A percentile compares a stretch with the other conserved stretches of the same genome.
phyloP scores from a whole-genome alignment of 2,888 invertebrate genomes.

The Phragmatobia fuliginosa region DNA sequence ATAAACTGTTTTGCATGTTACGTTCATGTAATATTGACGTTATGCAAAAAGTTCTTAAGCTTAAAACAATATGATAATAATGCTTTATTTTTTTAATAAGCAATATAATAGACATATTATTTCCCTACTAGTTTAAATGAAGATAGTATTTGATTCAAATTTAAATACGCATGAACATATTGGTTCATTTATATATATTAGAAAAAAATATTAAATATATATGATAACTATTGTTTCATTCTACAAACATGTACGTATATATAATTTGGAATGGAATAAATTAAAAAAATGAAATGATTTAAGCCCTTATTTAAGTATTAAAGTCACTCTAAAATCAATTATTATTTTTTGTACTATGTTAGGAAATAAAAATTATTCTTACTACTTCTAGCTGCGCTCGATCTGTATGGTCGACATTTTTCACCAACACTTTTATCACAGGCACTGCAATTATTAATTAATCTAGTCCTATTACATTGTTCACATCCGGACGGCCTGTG shows the following conservation, averaged over 20 bases:
- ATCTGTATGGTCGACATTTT: conserved; percentile 73
- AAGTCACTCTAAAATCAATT: too few relatives aligned
- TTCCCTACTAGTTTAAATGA: too few relatives aligned
- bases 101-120: too few relatives aligned
- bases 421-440: conserved; percentile 81
- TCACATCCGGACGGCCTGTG: conserved; percentile 73
- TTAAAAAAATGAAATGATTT: background rate
- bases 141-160: background rate
- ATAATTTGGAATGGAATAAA: background rate
- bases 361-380: conserved; percentile 60
- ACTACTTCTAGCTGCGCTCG: conserved; percentile 79
- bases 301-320: background rate
- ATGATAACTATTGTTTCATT: background rate
- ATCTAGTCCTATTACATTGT: conserved; percentile 79
- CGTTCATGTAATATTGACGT: background rate
- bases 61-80: background rate
- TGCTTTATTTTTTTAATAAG: too few relatives aligned
- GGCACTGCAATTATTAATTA: conserved; percentile 79
- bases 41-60: background rate
- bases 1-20: background rate
- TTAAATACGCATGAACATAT: background rate
- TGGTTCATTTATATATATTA: background rate
- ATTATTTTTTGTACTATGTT: conserved; percentile 1
- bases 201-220: background rate
- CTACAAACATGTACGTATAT: background rate